Percentiles rank a stretch among this genome's conserved stretches.
Evolutionary conservation across 53 echinoderm and acorn worm genomes (phyloP).

Genomic region (Mesocentrotus franciscanus): DNA sequence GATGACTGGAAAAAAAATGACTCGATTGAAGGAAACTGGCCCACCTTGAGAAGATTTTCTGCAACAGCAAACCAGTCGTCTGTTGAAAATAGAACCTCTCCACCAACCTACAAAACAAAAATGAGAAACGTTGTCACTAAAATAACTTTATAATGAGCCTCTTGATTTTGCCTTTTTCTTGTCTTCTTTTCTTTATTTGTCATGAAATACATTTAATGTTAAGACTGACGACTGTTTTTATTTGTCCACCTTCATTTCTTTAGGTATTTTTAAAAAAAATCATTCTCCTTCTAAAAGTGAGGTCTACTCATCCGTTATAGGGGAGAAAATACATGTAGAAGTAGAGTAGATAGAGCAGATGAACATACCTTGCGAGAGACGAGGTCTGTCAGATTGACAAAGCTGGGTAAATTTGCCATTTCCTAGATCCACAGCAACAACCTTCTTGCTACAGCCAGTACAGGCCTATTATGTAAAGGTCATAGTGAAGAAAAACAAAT

Average conservation of each 20-base stretch:
- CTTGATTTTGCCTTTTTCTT: too few species aligned
- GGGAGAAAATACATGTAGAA: too few species aligned
- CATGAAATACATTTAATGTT: neutral
- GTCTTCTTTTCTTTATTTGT: neutral
- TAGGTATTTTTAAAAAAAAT: too few species aligned
- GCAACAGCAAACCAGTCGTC: conserved; percentile 93
- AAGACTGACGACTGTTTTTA: too few species aligned
- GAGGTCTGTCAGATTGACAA: conserved; percentile 75
- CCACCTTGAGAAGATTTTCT: conserved; percentile 84
- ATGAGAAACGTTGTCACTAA: neutral
- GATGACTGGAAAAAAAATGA: neutral
- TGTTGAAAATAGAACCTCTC: conserved; percentile 79
- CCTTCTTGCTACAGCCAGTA: neutral
- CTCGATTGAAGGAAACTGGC: neutral
- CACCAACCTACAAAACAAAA: conserved; percentile 73
- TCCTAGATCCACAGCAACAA: too few species aligned
- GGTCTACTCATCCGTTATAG: too few species aligned
- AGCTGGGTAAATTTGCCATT: conserved; percentile 59
- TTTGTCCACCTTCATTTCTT: too few species aligned
- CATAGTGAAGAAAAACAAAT: too few species aligned
- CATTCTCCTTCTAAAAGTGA: too few species aligned
- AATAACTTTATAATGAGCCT: neutral
- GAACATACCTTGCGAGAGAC: conserved; percentile 61
- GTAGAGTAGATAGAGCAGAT: neutral
- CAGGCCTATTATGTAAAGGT: too few species aligned